A percentile compares a stretch with the other conserved stretches of the same genome.
Conservation (phyloP, 2,888 invertebrate species). For the Epinotia nisella region DNA sequence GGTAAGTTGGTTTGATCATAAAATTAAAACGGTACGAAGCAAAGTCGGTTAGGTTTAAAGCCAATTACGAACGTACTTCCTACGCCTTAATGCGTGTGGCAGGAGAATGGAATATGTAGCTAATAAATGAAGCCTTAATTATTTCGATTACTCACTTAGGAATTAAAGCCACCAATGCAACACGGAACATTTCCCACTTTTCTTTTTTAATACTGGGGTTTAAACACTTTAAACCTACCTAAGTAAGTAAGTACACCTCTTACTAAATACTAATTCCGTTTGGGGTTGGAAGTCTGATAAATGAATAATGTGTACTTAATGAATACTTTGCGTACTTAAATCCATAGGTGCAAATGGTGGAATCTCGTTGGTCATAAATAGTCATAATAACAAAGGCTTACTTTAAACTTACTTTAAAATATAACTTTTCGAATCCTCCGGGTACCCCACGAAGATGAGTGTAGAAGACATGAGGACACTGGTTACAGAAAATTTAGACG, state of each 20-base stretch:
- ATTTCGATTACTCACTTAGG: conserved; percentile 18
- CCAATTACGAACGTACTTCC: conserved; percentile 38
- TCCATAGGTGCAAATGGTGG: too few species aligned
- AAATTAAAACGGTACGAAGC: conserved; percentile 20
- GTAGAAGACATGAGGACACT: conserved; percentile 85
- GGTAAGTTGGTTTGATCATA: conserved; percentile 13
- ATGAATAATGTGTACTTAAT: neutral
- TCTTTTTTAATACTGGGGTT: neutral
- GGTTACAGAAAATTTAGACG: conserved; percentile 51
- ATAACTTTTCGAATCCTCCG: conserved; percentile 85
- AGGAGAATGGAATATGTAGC: conserved; percentile 40
- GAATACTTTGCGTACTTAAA: neutral
- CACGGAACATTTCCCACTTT: too few species aligned
- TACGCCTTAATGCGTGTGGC: conserved; percentile 34
- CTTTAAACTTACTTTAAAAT: conserved; percentile 85
- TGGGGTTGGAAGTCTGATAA: neutral
- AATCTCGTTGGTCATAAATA: conserved; percentile 10
- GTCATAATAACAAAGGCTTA: neutral
- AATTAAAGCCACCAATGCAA: neutral
- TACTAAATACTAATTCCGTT: too few species aligned
- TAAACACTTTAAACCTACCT: too few species aligned
- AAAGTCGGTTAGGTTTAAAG: conserved; percentile 20
- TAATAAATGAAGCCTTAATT: conserved; percentile 37
- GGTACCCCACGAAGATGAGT: conserved; percentile 84
- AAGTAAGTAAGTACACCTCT: too few species aligned